phyloP scores from a whole-genome alignment of 2,113 vertebrate species.

The Tapirus terrestris region DNA sequence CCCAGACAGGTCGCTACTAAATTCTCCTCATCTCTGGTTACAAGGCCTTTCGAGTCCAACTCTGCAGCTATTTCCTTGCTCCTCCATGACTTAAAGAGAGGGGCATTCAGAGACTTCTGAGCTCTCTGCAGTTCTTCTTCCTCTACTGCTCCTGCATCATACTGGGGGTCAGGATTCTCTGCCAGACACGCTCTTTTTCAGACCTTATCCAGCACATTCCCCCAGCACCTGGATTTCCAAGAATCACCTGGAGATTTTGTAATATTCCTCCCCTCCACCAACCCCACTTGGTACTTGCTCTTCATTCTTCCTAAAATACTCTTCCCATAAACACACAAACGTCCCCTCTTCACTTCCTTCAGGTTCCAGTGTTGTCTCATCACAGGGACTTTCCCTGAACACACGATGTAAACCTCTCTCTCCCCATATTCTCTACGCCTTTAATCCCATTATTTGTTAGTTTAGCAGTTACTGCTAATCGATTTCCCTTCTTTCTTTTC shows the following conservation, averaged over 20 bases:
- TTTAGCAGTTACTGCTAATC: neutral
- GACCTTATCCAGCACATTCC: neutral
- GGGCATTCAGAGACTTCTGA: neutral
- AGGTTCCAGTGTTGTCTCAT: neutral
- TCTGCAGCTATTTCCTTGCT: neutral
- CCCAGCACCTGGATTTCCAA: neutral
- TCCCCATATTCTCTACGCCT: neutral
- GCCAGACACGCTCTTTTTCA: no score
- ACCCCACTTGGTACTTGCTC: neutral
- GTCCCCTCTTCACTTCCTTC: neutral
- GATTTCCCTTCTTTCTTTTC: neutral
- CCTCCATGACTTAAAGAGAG: neutral
- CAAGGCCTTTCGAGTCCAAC: neutral
- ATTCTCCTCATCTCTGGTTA: no score
- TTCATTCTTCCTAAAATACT: neutral
- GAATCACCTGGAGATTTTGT: neutral
- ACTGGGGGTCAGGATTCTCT: neutral
- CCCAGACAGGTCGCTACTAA: neutral
- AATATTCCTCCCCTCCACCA: neutral
- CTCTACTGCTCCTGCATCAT: no score
- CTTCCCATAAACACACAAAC: neutral
- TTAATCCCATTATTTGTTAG: neutral
- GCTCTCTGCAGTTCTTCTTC: neutral
- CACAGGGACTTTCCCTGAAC: neutral
- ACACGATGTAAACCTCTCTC: neutral